phyloP scores from a whole-genome alignment of 2,113 vertebrate genomes.

The Recurvirostra avosetta region DNA sequence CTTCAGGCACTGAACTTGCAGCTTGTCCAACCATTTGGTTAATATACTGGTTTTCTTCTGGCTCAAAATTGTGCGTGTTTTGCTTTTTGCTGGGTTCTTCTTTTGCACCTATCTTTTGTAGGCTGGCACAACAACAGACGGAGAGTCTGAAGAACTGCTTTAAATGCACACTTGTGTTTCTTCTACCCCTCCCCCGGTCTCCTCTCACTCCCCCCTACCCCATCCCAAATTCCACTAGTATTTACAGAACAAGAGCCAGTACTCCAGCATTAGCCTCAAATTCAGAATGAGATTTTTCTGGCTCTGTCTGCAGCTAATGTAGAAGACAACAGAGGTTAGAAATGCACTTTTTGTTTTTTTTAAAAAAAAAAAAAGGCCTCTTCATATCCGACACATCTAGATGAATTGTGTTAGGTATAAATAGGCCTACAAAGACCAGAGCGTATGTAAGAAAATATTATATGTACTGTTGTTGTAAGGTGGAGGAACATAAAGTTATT shows the following conservation, averaged over 20 bases:
- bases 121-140: background rate
- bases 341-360: background rate
- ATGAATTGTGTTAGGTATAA: constrained; percentile 4
- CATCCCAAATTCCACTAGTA: constrained; percentile 14
- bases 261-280: constrained; percentile 8
- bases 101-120: background rate
- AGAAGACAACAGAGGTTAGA: constrained; percentile 20
- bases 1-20: background rate
- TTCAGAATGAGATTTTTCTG: constrained; percentile 49
- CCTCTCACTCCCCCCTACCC: background rate
- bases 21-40: background rate
- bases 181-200: background rate
- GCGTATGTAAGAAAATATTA: background rate
- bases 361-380: background rate
- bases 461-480: background rate
- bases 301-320: background rate
- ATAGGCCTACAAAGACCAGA: background rate
- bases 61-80: background rate
- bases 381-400: constrained; percentile 19
- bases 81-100: background rate
- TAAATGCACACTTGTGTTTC: background rate
- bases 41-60: background rate
- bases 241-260: constrained; percentile 19
- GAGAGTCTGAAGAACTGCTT: background rate
- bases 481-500: background rate